phyloP scores from a whole-genome alignment of 1,140 invertebrate species.

The Glossosoma conforme region DNA sequence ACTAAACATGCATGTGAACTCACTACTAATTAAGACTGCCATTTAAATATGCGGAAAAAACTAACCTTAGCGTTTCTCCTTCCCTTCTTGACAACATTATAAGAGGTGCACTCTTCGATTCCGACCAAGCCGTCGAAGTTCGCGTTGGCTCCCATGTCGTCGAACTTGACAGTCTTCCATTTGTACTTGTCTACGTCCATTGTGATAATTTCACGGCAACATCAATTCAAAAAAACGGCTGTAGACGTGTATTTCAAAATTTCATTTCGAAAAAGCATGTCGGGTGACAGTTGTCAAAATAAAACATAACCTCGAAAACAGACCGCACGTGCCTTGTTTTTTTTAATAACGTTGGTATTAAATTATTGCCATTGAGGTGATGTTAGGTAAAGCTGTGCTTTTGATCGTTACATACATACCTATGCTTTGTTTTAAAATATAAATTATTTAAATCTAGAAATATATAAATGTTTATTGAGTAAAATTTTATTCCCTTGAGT shows the following conservation, averaged over 20 bases:
- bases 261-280: no score
- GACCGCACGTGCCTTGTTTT: no score
- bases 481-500: background rate
- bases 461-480: background rate
- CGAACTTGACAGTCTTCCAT: slow-evolving; percentile 55
- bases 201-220: slow-evolving; percentile 11
- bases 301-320: no score
- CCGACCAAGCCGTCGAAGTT: slow-evolving; percentile 55
- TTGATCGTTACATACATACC: no score
- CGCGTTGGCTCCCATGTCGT: slow-evolving; percentile 44
- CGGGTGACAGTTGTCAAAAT: no score
- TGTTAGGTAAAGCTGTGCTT: no score
- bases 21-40: background rate
- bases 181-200: slow-evolving; percentile 40
- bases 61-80: slow-evolving; percentile 35
- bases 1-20: background rate
- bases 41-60: slow-evolving; percentile 12
- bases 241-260: background rate
- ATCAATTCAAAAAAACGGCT: background rate
- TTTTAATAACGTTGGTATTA: no score
- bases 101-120: slow-evolving; percentile 59
- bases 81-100: slow-evolving; percentile 46
- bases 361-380: no score
- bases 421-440: no score
- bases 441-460: no score